Percentiles rank a stretch among this genome's conserved stretches.
These are phyloP conservation scores for Clarias pachynema DNA, from an alignment of 2,797 vertebrate species.

Conservation along the genomic window DNA sequence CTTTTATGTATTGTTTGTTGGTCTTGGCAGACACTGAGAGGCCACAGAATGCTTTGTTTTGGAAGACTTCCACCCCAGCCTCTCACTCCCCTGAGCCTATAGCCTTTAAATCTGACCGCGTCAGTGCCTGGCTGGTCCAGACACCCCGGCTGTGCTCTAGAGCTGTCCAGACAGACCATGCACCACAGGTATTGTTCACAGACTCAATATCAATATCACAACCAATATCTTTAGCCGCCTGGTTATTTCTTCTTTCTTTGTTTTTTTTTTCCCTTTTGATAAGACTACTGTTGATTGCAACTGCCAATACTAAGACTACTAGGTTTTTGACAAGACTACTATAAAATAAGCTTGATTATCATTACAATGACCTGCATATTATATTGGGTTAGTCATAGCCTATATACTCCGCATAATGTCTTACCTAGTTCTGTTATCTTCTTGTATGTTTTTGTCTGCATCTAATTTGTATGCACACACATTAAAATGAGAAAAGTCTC, in stretches of 20 bases:
- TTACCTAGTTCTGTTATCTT: not conserved
- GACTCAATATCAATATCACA: no score
- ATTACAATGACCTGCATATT: not conserved
- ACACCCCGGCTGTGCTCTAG: conserved; percentile 61
- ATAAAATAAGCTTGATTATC: not conserved
- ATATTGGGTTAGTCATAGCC: not conserved
- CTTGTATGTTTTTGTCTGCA: not conserved
- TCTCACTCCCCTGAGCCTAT: conserved; percentile 31
- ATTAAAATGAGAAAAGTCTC: not conserved
- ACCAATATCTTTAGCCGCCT: not conserved
- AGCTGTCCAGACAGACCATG: conserved; percentile 66
- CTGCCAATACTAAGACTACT: no score
- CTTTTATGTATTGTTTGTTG: conserved; percentile 22
- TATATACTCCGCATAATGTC: not conserved
- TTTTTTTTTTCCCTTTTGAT: no score
- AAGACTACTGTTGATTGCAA: no score
- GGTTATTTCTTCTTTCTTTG: not conserved
- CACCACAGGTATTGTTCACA: conserved; percentile 51
- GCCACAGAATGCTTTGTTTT: not conserved
- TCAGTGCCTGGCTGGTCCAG: conserved; percentile 77
- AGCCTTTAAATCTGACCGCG: conserved; percentile 67
- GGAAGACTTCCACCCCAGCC: conserved; percentile 63
- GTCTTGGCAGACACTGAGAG: conserved; percentile 12
- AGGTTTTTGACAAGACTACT: not conserved
- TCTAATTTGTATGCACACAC: not conserved